Evolutionary conservation across 1,140 invertebrate species (phyloP).

Genomic region (Pectinophora gossypiella): DNA sequence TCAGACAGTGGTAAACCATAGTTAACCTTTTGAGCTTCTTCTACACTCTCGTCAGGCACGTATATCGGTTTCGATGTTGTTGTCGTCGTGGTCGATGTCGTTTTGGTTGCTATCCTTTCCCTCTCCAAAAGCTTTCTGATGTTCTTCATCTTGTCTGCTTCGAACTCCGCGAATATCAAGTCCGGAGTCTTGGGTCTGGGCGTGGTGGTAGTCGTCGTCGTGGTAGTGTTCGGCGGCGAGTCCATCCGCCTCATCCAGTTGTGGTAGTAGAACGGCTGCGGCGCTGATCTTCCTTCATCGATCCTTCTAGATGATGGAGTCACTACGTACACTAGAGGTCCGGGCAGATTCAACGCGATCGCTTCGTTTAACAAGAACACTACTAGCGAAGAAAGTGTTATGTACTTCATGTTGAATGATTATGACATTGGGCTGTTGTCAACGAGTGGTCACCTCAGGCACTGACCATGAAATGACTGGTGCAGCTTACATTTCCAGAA

Average conservation of each 20-base stretch:
- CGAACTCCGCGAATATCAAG: conserved; percentile 67
- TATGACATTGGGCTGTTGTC: conserved; percentile 22
- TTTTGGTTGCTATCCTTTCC: conserved; percentile 36
- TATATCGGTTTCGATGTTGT: conserved; percentile 49
- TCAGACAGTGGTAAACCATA: conserved; percentile 35
- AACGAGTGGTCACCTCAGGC: conserved; percentile 32
- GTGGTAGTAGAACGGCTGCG: conserved; percentile 54
- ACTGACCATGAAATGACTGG: conserved; percentile 47
- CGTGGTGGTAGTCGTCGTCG: conserved; percentile 32
- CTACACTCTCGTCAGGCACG: conserved; percentile 40
- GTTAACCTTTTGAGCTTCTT: conserved; percentile 26
- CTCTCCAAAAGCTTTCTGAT: conserved; percentile 57
- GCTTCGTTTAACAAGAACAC: conserved; percentile 33
- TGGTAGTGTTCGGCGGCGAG: conserved; percentile 26
- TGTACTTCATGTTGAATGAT: conserved; percentile 37
- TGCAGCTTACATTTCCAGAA: conserved; percentile 38
- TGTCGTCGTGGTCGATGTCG: conserved; percentile 24
- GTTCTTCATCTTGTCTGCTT: conserved; percentile 55
- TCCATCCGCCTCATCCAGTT: conserved; percentile 67
- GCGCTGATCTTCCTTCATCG: conserved; percentile 42
- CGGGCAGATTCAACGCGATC: conserved; percentile 39
- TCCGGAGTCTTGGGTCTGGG: conserved; percentile 48
- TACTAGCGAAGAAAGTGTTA: conserved; percentile 25
- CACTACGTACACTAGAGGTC: conserved; percentile 58
- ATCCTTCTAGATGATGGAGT: conserved; percentile 47